These are phyloP conservation scores for Geotrypetes seraphini DNA, from an alignment of 2,797 vertebrate genomes.

Conservation along the genomic window DNA sequence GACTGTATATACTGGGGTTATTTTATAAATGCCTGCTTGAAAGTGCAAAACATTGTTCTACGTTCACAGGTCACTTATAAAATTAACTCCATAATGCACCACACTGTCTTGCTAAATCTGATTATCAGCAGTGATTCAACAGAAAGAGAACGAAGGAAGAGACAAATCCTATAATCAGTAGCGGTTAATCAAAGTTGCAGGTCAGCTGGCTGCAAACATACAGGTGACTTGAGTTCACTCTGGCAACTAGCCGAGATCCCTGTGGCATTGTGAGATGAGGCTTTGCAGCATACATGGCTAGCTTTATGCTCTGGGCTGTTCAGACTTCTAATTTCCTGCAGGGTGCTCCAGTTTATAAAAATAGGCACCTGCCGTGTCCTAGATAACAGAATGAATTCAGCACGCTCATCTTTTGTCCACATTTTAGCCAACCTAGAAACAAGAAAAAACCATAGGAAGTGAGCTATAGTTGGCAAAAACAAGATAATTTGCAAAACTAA, in stretches of 20 bases:
- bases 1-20: no score
- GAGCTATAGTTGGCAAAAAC: no score
- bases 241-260: constrained; percentile 18
- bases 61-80: no score
- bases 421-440: no score
- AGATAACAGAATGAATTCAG: neutral
- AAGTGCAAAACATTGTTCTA: no score
- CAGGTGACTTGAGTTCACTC: constrained; percentile 9
- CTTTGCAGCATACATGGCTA: constrained; percentile 5
- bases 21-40: no score
- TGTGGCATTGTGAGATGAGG: constrained; percentile 5
- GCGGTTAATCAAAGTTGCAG: neutral
- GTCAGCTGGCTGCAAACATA: constrained; percentile 15
- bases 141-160: neutral
- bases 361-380: neutral
- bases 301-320: constrained; percentile 17
- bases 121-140: constrained; percentile 7
- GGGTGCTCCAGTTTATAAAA: neutral
- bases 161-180: no score
- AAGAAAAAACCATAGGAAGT: no score
- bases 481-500: no score
- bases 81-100: no score
- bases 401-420: no score
- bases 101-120: no score
- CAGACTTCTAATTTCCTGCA: constrained; percentile 7